Percentiles rank a stretch among this genome's conserved stretches.
These are phyloP conservation scores for Antechinus stuartii DNA, from an alignment of 2,113 vertebrate species.

Conservation along the genomic window DNA sequence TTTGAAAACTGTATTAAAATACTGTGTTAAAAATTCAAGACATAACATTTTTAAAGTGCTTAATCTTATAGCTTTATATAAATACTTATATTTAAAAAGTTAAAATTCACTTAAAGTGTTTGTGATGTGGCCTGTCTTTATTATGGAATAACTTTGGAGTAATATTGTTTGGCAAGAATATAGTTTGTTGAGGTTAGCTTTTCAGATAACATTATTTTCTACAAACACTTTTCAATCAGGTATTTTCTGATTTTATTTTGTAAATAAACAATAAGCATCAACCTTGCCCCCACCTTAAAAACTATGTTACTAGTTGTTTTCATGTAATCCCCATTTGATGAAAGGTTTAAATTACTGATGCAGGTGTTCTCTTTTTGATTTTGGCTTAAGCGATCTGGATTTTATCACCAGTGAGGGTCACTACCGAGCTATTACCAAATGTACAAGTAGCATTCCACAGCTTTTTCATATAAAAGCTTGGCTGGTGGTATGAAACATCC, in stretches of 20 bases:
- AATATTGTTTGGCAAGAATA: slow-evolving; percentile 71
- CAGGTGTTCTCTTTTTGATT: slow-evolving; percentile 78
- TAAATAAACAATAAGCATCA: slow-evolving; percentile 58
- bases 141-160: slow-evolving; percentile 70
- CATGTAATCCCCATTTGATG: slow-evolving; percentile 78
- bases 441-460: slow-evolving; percentile 66
- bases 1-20: slow-evolving; percentile 56
- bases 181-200: slow-evolving; percentile 48
- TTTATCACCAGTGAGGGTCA: slow-evolving; percentile 88
- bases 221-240: slow-evolving; percentile 66
- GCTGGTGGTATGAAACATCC: slow-evolving; percentile 57
- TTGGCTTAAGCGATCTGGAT: slow-evolving; percentile 83
- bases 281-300: slow-evolving; percentile 61
- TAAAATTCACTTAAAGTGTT: slow-evolving; percentile 42
- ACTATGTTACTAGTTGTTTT: slow-evolving; percentile 71
- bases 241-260: slow-evolving; percentile 58
- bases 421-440: slow-evolving; percentile 82
- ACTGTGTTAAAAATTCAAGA: slow-evolving; percentile 69
- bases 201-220: slow-evolving; percentile 66
- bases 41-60: slow-evolving; percentile 77
- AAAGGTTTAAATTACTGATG: slow-evolving; percentile 81
- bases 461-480: slow-evolving; percentile 73
- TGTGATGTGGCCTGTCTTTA: slow-evolving; percentile 71
- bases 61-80: slow-evolving; percentile 70
- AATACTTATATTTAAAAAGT: slow-evolving; percentile 43